Base-by-base conservation (phyloP, 1,140 invertebrate genomes). In the Dendrolimus punctatus region DNA sequence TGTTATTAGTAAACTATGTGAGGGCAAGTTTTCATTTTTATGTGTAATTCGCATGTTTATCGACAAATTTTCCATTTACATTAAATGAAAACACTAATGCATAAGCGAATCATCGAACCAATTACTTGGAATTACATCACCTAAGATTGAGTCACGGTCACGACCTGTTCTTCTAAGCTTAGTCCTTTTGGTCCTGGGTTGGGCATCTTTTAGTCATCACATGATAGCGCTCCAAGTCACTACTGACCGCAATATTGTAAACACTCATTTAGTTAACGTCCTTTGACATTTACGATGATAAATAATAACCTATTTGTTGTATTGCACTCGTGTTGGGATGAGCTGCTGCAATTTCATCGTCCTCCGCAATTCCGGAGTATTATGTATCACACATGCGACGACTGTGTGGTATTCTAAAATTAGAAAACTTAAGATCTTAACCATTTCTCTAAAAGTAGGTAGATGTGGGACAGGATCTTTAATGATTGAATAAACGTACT, bases 61-160 rank as follows among this genome's bases (percentile, higher is more conserved):
- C 57, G 58, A 66, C 52, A 68, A 38, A 40, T 50, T 47, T 10
- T 44, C 36, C 10, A 46, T 38, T 52, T 23, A 23, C 39, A 46
- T 52, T 57, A 59, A 56, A 67, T 64, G 61, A 56, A 71, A 72
- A 40, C 77, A 72, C 77, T 80, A 80, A 54, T 58, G 51, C 46
- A 70, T 56, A 58, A 51, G 53, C 79, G 72, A 80, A 76, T 85
- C 79, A 81, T 67, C 70, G 69, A 70, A 79, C 74, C 72, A 78
- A 77, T 81, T 81, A 76, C 70, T 66, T 76, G 55, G 68, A 58
- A 78, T 85, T 85, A 73, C 79, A 81, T 85, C 80, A 85, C 68
- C 75, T 76, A 80, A 80, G 76, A 75, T 79, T 83, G 81, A 85
- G 71, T 84, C 80, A 84, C 54, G 73, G 79, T 53, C 74, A 71